These are phyloP conservation scores for Phalera bucephala DNA, from an alignment of 2,888 invertebrate species.

Conservation along the genomic window DNA sequence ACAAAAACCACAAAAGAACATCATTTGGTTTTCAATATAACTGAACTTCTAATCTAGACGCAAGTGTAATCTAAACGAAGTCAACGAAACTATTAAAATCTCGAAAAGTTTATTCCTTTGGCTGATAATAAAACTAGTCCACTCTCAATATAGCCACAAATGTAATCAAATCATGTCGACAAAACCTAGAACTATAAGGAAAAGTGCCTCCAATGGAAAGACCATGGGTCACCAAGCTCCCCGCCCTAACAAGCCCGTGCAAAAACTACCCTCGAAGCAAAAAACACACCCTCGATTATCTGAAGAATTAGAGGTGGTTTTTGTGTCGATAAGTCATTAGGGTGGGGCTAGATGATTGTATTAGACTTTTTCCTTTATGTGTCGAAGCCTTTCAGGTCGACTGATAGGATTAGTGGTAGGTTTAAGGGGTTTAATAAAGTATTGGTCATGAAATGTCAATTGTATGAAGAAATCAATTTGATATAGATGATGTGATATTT, in stretches of 20 bases:
- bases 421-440: no score
- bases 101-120: no score
- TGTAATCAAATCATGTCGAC: neutral
- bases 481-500: no score
- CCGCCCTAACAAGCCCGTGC: conserved; percentile 43
- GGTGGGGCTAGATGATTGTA: conserved; percentile 39
- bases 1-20: no score
- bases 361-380: conserved; percentile 44
- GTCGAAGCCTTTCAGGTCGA: conserved; percentile 19
- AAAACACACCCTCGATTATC: conserved; percentile 49
- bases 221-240: conserved; percentile 10
- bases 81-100: no score
- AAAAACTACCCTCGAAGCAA: conserved; percentile 39
- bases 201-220: conserved; percentile 9
- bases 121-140: no score
- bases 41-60: no score
- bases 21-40: no score
- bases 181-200: conserved; percentile 23
- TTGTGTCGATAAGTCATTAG: conserved; percentile 51
- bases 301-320: conserved; percentile 58
- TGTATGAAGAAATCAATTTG: no score
- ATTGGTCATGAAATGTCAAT: no score
- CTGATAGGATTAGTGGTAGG: neutral
- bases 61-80: no score
- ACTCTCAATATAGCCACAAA: no score